Percentiles rank a stretch among this genome's conserved stretches.
These are phyloP conservation scores for Thamnophis elegans DNA, from an alignment of 2,797 vertebrate genomes.

Conservation along the genomic window DNA sequence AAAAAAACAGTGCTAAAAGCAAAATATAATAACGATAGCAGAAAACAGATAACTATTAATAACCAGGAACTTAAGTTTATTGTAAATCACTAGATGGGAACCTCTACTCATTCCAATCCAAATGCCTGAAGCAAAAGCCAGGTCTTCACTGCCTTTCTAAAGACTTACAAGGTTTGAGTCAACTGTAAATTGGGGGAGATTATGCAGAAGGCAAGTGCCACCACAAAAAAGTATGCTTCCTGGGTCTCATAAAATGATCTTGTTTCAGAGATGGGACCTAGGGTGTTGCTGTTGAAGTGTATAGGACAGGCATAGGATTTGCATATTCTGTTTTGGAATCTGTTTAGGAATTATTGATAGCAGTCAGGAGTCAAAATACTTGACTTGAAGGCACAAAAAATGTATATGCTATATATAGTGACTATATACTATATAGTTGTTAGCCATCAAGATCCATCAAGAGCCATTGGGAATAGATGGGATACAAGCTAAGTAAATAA, in stretches of 20 bases:
- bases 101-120: background rate
- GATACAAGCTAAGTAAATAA: background rate
- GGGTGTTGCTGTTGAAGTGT: background rate
- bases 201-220: background rate
- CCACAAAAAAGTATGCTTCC: background rate
- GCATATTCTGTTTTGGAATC: background rate
- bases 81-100: background rate
- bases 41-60: background rate
- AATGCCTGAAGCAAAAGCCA: background rate
- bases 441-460: background rate
- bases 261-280: background rate
- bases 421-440: background rate
- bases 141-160: background rate
- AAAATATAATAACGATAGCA: background rate
- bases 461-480: background rate
- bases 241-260: background rate
- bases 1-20: background rate
- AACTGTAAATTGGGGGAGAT: background rate
- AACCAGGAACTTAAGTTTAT: background rate
- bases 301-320: background rate
- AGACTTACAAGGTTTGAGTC: background rate
- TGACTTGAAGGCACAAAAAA: background rate
- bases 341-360: background rate
- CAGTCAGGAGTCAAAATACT: background rate
- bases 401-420: background rate